phyloP scores from a whole-genome alignment of 2,888 invertebrate genomes.

The Macrostomum cliftonense region DNA sequence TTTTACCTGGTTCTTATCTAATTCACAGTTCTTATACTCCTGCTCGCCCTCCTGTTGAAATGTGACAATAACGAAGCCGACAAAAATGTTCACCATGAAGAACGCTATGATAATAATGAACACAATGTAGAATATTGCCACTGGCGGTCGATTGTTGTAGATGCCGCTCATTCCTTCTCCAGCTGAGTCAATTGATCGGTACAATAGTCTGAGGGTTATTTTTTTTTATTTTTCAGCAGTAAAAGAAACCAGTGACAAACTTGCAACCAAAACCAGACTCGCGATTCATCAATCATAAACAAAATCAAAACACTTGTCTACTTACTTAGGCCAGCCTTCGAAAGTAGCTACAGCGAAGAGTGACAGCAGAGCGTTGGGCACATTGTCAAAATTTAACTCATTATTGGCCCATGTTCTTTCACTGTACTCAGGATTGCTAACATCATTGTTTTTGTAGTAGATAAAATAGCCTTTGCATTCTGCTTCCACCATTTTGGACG shows the following conservation, averaged over 20 bases:
- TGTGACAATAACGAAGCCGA: constrained; percentile 99
- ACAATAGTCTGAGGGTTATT: constrained; percentile 53
- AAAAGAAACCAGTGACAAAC: too few species aligned
- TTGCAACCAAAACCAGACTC: too few species aligned
- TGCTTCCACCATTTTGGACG: constrained; percentile 68
- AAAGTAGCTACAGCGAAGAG: constrained; percentile 97
- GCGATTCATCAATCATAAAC: too few species aligned
- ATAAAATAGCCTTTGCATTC: constrained; percentile 84
- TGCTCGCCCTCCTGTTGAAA: constrained; percentile 99
- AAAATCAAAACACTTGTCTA: too few species aligned
- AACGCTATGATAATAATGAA: constrained; percentile 99
- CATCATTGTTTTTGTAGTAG: constrained; percentile 66
- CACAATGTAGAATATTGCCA: constrained; percentile 85
- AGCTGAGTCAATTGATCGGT: constrained; percentile 93
- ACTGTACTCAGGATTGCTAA: constrained; percentile 50
- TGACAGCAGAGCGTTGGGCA: constrained; percentile 91
- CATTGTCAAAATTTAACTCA: constrained; percentile 92
- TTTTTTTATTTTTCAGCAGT: too few species aligned
- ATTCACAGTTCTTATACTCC: constrained; percentile 94
- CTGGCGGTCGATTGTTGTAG: constrained; percentile 87
- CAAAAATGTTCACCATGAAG: constrained; percentile 99
- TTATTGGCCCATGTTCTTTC: constrained; percentile 67
- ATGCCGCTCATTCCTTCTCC: constrained; percentile 83
- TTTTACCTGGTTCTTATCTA: constrained; percentile 80
- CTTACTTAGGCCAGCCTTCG: constrained; percentile 93